Evolutionary conservation across 2,797 vertebrate species (phyloP), one percentile per base, ranked within the genome.

Genomic region (Myotis findleyi): DNA sequence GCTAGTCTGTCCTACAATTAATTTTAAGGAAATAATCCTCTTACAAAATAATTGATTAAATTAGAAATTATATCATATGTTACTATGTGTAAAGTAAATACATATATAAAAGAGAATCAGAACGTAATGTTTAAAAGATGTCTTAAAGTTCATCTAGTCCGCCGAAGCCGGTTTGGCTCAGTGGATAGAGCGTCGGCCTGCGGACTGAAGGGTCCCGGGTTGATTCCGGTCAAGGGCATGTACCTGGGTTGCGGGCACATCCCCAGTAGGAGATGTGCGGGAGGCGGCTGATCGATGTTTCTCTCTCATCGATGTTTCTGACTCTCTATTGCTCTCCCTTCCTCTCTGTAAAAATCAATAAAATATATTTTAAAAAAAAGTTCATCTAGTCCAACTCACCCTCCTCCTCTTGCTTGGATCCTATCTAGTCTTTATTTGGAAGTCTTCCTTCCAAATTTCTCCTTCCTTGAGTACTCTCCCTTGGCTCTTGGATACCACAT

Each of bases 1-100:
- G 18, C 7, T 44, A 59, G 18, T 87, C 62, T 82, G 13, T 51
- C n/a, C n/a, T 86, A 92, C 89, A 87, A 89, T 41, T 59, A 72
- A 87, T 87, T 96, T 87, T 64, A 89, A 85, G 68, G 73, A 75
- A 85, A 18, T 71, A 86, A 87, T 83, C n/a, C 1, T 66, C 53
- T 75, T 76, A 89, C 17, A 72, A 89, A 88, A 33, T 25, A 88
- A 62, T 8, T 69, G 23, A 83, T 7, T 83, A 72, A 41, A 87
- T 90, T 72, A 87, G 30, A 95, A 91, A 73, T 90, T 49, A 87
- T 44, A 72, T 72, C 44, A 16, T 41, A 59, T 68, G 14, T 53
- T 73, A 68, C 18, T 84, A 47, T 30, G 8, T 93, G 57, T 68
- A 95, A 76, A 76, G 21, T 30, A 95, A 18, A 64, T n/a, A 57